These are phyloP conservation scores for Tenrec ecaudatus DNA, from an alignment of 2,113 vertebrate genomes.

Conservation along the genomic window DNA sequence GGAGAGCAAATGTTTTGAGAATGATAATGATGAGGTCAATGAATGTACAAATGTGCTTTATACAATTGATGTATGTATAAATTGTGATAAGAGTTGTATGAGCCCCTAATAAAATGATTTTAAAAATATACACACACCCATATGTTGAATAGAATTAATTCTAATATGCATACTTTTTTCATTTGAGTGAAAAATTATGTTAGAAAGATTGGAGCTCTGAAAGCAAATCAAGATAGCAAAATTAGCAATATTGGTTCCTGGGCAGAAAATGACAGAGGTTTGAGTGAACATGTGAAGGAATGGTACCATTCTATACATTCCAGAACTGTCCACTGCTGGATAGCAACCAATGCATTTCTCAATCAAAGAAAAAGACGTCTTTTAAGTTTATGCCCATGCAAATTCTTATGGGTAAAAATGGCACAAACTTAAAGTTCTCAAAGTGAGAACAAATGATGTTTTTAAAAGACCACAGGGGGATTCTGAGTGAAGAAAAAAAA, in stretches of 20 bases:
- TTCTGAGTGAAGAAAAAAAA: too few relatives aligned
- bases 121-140: too few relatives aligned
- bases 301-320: not conserved
- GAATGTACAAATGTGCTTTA: too few relatives aligned
- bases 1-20: too few relatives aligned
- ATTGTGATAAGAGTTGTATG: too few relatives aligned
- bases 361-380: not conserved
- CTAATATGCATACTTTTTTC: not conserved
- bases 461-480: constrained; percentile 32
- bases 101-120: too few relatives aligned
- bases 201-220: not conserved
- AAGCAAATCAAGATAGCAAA: not conserved
- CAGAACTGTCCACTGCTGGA: not conserved
- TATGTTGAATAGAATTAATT: not conserved
- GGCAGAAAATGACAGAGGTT: constrained; percentile 10
- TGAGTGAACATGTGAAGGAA: not conserved
- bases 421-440: not conserved
- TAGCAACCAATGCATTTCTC: not conserved
- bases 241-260: not conserved
- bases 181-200: constrained; percentile 17
- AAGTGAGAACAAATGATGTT: not conserved
- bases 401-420: not conserved
- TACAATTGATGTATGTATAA: too few relatives aligned
- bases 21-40: too few relatives aligned
- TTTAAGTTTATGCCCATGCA: not conserved